Evolutionary conservation across 2,113 vertebrate genomes (phyloP), one percentile per base, ranked within the genome.

Genomic region (Patagioenas fasciata): DNA sequence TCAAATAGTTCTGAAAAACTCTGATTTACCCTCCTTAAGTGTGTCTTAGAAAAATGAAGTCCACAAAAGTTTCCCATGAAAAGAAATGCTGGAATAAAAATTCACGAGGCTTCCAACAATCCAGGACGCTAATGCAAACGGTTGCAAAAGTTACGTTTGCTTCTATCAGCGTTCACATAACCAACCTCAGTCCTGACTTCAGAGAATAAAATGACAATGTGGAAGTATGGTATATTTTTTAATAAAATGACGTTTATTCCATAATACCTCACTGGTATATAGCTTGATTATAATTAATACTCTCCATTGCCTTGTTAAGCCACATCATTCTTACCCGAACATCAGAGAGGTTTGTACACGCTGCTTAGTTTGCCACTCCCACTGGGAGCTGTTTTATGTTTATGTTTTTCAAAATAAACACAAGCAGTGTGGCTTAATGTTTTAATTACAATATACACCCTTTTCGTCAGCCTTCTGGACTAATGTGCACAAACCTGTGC

Each of bases 381-480:
- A 32, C 61, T 81, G 80, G 53, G n/a, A 84, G 58, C 47, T 42
- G 72, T 42, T 78, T 67, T 42, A 53, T 26, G 31, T 91, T 95
- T 96, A 73, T 93, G 40, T 70, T 92, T 94, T 86, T 51, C 57
- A 56, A 70, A 95, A 73, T 89, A 85, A 89, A 84, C 69, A 79
- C 19, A 53, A 57, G 70, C 5, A 4, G 14, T 60, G 21, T 86
- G 44, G 48, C 40, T 96, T 71, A 62, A 48, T 71, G 53, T 81
- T 83, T 84, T 92, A 95, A 81, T 94, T 84, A 47, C 53, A 60
- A 15, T 36, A 56, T 34, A 62, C 44, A 14, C 29, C 61, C 53
- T 89, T 85, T 89, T 47, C 66, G 80, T 69, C 75, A 58, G n/a
- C 79, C 47, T 69, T 66, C 36, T 80, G 47, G 21, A 10, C 47